Conservation (phyloP, 2,888 invertebrate genomes). For the Spodoptera littoralis region DNA sequence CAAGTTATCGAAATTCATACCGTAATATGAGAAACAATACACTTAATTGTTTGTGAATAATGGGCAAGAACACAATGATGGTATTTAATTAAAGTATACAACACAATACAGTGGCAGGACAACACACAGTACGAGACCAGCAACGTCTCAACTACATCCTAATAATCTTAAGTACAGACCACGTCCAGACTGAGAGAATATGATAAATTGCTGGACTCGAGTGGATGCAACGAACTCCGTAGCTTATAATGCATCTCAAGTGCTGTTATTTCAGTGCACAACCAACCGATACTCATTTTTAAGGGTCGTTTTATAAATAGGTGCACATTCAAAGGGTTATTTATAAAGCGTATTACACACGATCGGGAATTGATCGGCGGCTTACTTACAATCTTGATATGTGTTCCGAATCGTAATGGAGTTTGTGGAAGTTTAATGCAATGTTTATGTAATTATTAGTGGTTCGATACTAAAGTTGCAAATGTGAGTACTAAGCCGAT, state of each 20-base stretch:
- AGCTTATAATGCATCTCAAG: slow-evolving; percentile 55
- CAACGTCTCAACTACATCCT: slow-evolving; percentile 19
- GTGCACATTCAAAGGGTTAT: slow-evolving; percentile 52
- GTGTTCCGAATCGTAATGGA: slow-evolving; percentile 10
- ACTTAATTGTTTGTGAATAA: too few species aligned
- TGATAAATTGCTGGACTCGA: slow-evolving; percentile 42
- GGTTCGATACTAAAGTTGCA: too few species aligned
- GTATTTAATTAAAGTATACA: neutral
- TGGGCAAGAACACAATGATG: too few species aligned
- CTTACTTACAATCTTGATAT: slow-evolving; percentile 11
- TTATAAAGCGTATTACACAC: slow-evolving; percentile 32
- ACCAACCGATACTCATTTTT: slow-evolving; percentile 39
- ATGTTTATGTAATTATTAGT: too few species aligned
- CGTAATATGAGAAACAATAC: too few species aligned
- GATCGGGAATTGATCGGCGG: slow-evolving; percentile 13
- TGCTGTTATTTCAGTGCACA: slow-evolving; percentile 50
- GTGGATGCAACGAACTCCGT: slow-evolving; percentile 57
- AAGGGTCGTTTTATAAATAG: slow-evolving; percentile 51
- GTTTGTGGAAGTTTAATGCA: neutral
- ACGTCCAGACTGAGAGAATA: slow-evolving; percentile 29
- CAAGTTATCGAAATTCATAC: too few species aligned
- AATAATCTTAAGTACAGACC: slow-evolving; percentile 25
- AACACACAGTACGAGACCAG: neutral
- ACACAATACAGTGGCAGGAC: slow-evolving; percentile 1
- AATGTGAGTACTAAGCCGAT: too few species aligned